Conservation (phyloP, 2,888 invertebrate species). For the Thalpophila matura region DNA sequence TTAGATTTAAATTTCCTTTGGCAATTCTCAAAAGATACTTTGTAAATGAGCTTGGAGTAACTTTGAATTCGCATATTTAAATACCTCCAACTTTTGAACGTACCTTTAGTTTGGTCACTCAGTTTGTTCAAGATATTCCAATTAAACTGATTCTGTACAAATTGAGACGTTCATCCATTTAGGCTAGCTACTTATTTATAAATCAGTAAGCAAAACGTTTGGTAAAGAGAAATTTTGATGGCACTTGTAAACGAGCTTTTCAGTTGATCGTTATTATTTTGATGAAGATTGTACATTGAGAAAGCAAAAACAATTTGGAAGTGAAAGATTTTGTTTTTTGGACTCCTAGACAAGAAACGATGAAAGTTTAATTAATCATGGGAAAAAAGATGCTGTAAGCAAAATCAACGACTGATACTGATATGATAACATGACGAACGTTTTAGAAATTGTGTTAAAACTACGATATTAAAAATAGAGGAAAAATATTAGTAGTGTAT, state of each 20-base stretch:
- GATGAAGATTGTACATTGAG: slow-evolving; percentile 21
- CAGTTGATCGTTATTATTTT: slow-evolving; percentile 25
- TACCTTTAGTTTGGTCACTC: slow-evolving; percentile 27
- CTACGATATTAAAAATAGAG: no score
- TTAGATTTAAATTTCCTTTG: slow-evolving; percentile 79
- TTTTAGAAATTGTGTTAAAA: no score
- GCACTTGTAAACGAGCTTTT: slow-evolving; percentile 33
- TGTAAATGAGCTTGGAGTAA: slow-evolving; percentile 62
- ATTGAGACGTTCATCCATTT: slow-evolving; percentile 27
- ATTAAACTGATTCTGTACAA: slow-evolving; percentile 44
- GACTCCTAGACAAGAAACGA: background rate
- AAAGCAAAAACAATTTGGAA: slow-evolving; percentile 4
- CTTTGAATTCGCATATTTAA: slow-evolving; percentile 39
- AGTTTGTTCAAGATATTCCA: slow-evolving; percentile 37
- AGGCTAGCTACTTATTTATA: slow-evolving; percentile 35
- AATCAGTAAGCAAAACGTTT: slow-evolving; percentile 33
- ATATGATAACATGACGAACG: no score
- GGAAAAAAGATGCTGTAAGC: no score
- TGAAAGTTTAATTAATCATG: no score
- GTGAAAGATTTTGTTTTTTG: background rate
- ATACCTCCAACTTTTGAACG: slow-evolving; percentile 31
- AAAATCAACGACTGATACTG: no score
- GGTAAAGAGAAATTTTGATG: slow-evolving; percentile 39
- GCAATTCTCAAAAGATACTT: slow-evolving; percentile 57
- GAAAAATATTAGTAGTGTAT: no score